Conservation (phyloP, 2,888 invertebrate species). For the Cheilosia variabilis region DNA sequence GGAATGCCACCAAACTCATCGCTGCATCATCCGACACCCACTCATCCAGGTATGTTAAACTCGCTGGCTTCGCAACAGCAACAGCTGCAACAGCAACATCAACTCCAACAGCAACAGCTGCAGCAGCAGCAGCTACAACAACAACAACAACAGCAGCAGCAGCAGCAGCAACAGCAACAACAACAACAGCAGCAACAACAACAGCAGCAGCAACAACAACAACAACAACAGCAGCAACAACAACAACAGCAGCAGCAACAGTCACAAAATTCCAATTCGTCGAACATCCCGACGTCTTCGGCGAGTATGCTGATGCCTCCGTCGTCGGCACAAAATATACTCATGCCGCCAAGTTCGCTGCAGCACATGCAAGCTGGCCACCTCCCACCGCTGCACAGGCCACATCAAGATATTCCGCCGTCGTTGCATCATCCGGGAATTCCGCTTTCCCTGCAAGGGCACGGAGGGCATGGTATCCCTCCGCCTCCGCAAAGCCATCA, state of each 20-base stretch:
- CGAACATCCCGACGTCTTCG: constrained; percentile 74
- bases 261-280: constrained; percentile 76
- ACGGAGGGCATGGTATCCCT: constrained; percentile 77
- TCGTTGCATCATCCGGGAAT: constrained; percentile 83
- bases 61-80: constrained; percentile 62
- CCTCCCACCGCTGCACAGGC: constrained; percentile 81
- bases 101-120: constrained; percentile 78
- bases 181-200: constrained; percentile 76
- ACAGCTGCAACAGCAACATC: constrained; percentile 77
- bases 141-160: constrained; percentile 73
- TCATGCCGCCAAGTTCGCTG: constrained; percentile 79
- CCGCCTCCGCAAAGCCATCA: constrained; percentile 80
- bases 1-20: constrained; percentile 78
- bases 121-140: constrained; percentile 63
- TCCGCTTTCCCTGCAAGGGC: constrained; percentile 81
- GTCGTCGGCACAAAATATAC: constrained; percentile 77
- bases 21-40: constrained; percentile 66
- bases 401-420: constrained; percentile 82
- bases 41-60: constrained; percentile 63
- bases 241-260: constrained; percentile 75
- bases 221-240: constrained; percentile 77
- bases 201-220: constrained; percentile 65
- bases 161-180: constrained; percentile 66
- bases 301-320: constrained; percentile 84
- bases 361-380: constrained; percentile 78